Conservation (phyloP, 2,888 invertebrate species). For the Chloromyia formosa region DNA sequence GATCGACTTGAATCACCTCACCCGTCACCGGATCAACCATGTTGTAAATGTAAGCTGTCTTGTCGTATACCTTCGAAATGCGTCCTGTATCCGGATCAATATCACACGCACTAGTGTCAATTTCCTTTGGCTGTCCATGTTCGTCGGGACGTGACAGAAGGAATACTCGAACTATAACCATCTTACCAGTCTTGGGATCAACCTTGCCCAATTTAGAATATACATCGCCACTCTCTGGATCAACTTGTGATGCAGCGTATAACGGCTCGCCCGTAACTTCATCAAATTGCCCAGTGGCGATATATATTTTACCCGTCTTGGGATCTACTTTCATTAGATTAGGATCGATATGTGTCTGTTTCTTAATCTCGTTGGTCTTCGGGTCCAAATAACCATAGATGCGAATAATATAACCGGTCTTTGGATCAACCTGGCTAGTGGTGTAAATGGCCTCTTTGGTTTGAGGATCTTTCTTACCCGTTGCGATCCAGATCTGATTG, state of each 20-base stretch:
- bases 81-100: conserved; percentile 77
- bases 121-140: conserved; percentile 75
- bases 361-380: conserved; percentile 72
- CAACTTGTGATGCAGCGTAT: conserved; percentile 76
- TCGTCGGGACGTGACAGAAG: conserved; percentile 76
- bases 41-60: conserved; percentile 78
- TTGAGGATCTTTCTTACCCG: conserved; percentile 72
- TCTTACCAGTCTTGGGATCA: conserved; percentile 75
- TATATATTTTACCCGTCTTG: conserved; percentile 60
- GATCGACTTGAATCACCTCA: conserved; percentile 78
- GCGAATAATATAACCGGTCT: conserved; percentile 74
- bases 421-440: conserved; percentile 75
- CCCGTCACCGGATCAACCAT: conserved; percentile 79
- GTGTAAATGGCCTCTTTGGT: conserved; percentile 74
- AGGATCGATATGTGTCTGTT: conserved; percentile 73
- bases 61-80: conserved; percentile 76
- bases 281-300: conserved; percentile 40
- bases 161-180: conserved; percentile 73
- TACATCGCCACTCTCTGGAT: conserved; percentile 75
- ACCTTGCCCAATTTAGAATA: conserved; percentile 78
- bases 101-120: conserved; percentile 77
- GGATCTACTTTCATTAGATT: conserved; percentile 75
- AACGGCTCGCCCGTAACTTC: conserved; percentile 68
- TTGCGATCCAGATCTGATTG: conserved; percentile 71
- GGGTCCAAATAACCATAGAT: conserved; percentile 76